These are phyloP conservation scores for Vanessa atalanta DNA, from an alignment of 1,140 invertebrate species.

Conservation along the genomic window DNA sequence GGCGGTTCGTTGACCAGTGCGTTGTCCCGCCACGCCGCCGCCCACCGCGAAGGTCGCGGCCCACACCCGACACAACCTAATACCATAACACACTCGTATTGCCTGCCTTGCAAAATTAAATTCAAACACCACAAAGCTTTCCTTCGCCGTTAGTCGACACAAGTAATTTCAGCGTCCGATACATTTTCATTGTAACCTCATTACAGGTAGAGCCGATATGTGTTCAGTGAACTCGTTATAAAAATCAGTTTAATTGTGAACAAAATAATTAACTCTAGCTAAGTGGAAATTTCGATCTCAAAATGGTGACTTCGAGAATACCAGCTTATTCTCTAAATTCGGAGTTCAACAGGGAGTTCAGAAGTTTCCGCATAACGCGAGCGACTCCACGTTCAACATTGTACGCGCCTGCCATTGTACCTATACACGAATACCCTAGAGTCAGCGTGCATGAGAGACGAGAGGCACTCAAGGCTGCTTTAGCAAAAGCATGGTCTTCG, in stretches of 20 bases:
- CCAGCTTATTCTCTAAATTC: conserved; percentile 80
- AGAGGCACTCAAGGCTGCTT: conserved; percentile 76
- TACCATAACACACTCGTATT: conserved; percentile 26
- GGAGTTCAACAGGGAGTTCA: conserved; percentile 81
- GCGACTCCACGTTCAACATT: conserved; percentile 73
- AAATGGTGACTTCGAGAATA: conserved; percentile 82
- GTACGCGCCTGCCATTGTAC: conserved; percentile 76
- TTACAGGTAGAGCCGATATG: conserved; percentile 77
- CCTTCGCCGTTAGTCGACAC: conserved; percentile 26
- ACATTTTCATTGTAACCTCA: conserved; percentile 47
- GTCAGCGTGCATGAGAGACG: conserved; percentile 78
- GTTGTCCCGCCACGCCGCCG: conserved; percentile 67
- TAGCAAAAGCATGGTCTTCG: conserved; percentile 79
- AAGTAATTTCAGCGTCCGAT: conserved; percentile 50
- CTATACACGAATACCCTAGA: conserved; percentile 79
- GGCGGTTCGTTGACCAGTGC: conserved; percentile 77
- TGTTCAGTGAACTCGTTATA: conserved; percentile 72
- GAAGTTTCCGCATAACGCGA: conserved; percentile 79
- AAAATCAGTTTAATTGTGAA: conserved; percentile 65
- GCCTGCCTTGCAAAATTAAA: conserved; percentile 41
- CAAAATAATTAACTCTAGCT: conserved; percentile 55
- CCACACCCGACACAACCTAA: conserved; percentile 49
- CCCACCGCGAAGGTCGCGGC: conserved; percentile 75
- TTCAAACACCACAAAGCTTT: conserved; percentile 35
- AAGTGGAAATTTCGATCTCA: conserved; percentile 78